Evolutionary conservation across 2,113 vertebrate species (phyloP).

Genomic region (Nymphicus hollandicus): DNA sequence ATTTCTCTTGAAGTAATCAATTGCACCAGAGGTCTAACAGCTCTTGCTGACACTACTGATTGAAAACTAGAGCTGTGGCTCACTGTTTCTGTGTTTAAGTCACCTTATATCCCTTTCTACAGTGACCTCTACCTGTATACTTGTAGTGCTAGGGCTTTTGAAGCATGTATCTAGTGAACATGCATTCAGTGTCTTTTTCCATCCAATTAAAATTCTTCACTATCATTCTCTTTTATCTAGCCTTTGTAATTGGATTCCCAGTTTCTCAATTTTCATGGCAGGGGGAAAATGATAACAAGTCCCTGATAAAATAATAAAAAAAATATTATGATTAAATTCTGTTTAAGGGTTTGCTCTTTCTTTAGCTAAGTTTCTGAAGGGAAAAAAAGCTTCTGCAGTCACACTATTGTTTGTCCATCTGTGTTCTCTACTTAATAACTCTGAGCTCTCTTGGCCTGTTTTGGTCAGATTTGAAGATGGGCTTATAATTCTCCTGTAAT

Average conservation of each 20-base stretch:
- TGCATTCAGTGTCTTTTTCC: slow-evolving; percentile 20
- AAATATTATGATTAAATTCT: slow-evolving; percentile 65
- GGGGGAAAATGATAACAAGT: slow-evolving; percentile 28
- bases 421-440: background rate
- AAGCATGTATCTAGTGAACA: background rate
- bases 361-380: background rate
- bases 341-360: slow-evolving; percentile 18
- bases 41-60: background rate
- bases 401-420: background rate
- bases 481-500: background rate
- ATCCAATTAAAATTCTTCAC: slow-evolving; percentile 73
- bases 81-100: background rate
- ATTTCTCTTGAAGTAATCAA: background rate
- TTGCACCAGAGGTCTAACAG: background rate
- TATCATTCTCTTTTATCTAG: slow-evolving; percentile 72
- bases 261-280: slow-evolving; percentile 74
- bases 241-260: slow-evolving; percentile 77
- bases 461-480: background rate
- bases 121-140: background rate
- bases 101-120: background rate
- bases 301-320: slow-evolving; percentile 8
- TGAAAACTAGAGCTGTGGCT: background rate
- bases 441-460: background rate
- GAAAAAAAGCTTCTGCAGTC: background rate
- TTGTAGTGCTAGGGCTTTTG: background rate